These are phyloP conservation scores for Lithophane socia DNA, from an alignment of 2,888 invertebrate genomes.

Conservation along the genomic window DNA sequence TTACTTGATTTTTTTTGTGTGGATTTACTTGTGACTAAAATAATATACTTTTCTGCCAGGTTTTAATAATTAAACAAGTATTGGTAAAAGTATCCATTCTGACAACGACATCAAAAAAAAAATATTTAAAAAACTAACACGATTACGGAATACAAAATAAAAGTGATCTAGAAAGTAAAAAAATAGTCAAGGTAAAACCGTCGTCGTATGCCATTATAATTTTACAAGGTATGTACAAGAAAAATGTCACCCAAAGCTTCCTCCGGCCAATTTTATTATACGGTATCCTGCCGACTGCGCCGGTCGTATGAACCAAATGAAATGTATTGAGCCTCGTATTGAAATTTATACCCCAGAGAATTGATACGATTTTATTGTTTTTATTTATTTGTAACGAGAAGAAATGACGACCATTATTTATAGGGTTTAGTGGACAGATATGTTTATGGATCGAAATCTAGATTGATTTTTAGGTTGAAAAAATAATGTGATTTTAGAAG, in stretches of 20 bases:
- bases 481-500: neutral
- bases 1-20: too few relatives aligned
- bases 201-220: too few relatives aligned
- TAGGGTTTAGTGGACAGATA: slow-evolving; percentile 21
- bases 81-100: too few relatives aligned
- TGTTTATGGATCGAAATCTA: slow-evolving; percentile 15
- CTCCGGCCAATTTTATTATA: slow-evolving; percentile 41
- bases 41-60: too few relatives aligned
- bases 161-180: too few relatives aligned
- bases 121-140: too few relatives aligned
- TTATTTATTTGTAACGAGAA: slow-evolving; percentile 48
- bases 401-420: slow-evolving; percentile 47
- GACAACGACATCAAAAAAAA: too few relatives aligned
- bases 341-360: slow-evolving; percentile 53
- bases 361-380: slow-evolving; percentile 55
- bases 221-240: too few relatives aligned
- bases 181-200: too few relatives aligned
- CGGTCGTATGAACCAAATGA: slow-evolving; percentile 30
- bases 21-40: neutral
- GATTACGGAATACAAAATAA: too few relatives aligned
- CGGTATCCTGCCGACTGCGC: slow-evolving; percentile 3
- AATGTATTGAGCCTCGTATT: slow-evolving; percentile 50
- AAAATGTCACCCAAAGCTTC: neutral
- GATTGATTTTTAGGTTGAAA: neutral
- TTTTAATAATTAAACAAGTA: too few relatives aligned